Percentiles rank a stretch among this genome's conserved stretches.
These are phyloP conservation scores for Ginglymostoma cirratum DNA, from an alignment of 2,113 vertebrate genomes.

Conservation along the genomic window DNA sequence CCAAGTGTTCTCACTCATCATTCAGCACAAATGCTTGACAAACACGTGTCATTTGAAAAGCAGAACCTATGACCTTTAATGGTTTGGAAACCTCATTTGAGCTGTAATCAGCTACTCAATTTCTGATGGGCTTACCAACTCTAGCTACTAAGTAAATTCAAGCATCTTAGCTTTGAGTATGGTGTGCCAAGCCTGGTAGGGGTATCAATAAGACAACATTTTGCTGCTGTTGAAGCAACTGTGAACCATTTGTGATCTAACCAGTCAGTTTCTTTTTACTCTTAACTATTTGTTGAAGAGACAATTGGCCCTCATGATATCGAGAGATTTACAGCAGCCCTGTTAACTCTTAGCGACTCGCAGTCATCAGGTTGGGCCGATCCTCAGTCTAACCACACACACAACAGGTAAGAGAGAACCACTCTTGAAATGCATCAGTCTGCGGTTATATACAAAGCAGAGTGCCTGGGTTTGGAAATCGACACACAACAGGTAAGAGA, in stretches of 20 bases:
- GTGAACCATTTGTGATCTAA: neutral
- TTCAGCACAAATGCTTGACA: neutral
- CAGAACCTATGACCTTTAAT: neutral
- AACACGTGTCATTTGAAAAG: neutral
- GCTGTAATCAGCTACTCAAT: neutral
- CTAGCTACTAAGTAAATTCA: neutral
- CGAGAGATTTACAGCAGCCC: conserved; percentile 48
- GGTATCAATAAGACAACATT: neutral
- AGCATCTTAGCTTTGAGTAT: neutral
- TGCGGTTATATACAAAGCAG: neutral
- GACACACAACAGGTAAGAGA: conserved; percentile 44
- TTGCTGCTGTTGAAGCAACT: neutral
- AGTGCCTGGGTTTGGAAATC: neutral
- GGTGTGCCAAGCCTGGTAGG: neutral
- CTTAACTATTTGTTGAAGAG: conserved; percentile 39
- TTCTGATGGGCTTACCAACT: neutral
- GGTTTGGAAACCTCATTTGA: neutral
- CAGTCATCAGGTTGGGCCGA: conserved; percentile 47
- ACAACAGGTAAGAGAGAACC: conserved; percentile 45
- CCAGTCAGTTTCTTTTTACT: neutral
- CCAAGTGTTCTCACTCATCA: neutral
- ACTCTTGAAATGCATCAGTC: neutral
- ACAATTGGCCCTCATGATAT: conserved; percentile 44
- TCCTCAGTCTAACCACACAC: conserved; percentile 44
- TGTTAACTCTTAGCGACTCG: conserved; percentile 48